These are phyloP conservation scores for Crambe crambe DNA, from an alignment of 37 sponge, comb jelly and placozoan species.

Conservation along the genomic window DNA sequence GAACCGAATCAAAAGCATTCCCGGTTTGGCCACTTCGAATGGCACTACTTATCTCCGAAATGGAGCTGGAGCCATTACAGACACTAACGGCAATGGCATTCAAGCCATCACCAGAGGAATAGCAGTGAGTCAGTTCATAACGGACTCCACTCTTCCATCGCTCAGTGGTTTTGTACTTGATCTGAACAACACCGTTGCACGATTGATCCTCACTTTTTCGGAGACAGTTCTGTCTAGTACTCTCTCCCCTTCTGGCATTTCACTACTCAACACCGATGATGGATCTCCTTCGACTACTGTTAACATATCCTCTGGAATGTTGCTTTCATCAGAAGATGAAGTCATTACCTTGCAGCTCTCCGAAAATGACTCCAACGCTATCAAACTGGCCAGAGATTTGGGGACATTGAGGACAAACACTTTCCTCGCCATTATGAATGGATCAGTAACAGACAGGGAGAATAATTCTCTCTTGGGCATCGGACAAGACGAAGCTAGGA, in stretches of 20 bases:
- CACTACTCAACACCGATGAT: slow-evolving; percentile 62
- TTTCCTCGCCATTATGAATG: slow-evolving; percentile 56
- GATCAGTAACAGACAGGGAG: slow-evolving; percentile 59
- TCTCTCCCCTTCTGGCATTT: slow-evolving; percentile 50
- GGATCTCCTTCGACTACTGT: slow-evolving; percentile 13
- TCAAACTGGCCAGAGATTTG: slow-evolving; percentile 54
- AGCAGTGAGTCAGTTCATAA: slow-evolving; percentile 40
- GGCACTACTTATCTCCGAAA: slow-evolving; percentile 71
- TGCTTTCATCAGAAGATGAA: slow-evolving; percentile 17
- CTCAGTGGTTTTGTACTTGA: slow-evolving; percentile 61
- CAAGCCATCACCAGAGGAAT: slow-evolving; percentile 21
- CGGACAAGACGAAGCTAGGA: slow-evolving; percentile 30
- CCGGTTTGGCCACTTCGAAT: slow-evolving; percentile 68
- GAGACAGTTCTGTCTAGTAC: slow-evolving; percentile 68
- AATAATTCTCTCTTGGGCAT: slow-evolving; percentile 59
- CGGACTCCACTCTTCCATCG: slow-evolving; percentile 64
- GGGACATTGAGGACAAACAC: slow-evolving; percentile 56
- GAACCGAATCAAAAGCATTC: slow-evolving; percentile 66
- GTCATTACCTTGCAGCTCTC: slow-evolving; percentile 49
- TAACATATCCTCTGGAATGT: slow-evolving; percentile 28
- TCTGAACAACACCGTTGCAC: slow-evolving; percentile 54
- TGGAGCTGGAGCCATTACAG: slow-evolving; percentile 43
- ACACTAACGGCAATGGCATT: slow-evolving; percentile 61
- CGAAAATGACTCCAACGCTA: slow-evolving; percentile 58
- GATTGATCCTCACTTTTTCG: slow-evolving; percentile 75